Evolutionary conservation across 2,888 invertebrate genomes (phyloP).

Genomic region (Glaucopsyche alexis): DNA sequence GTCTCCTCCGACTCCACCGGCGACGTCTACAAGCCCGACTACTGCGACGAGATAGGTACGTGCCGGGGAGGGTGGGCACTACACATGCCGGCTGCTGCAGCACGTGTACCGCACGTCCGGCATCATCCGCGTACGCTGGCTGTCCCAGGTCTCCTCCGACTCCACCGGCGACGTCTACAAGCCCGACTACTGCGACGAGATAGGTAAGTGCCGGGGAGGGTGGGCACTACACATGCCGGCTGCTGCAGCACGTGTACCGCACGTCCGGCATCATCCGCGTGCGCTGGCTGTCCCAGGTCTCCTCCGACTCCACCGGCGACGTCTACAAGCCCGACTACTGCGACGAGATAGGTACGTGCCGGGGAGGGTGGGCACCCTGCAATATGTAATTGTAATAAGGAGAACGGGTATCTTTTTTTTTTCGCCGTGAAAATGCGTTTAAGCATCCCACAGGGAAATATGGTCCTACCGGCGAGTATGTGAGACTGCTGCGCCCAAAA

Average conservation of each 20-base stretch:
- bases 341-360: slow-evolving; percentile 86
- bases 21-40: slow-evolving; percentile 92
- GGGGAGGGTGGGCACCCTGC: not conserved
- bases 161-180: slow-evolving; percentile 87
- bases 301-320: slow-evolving; percentile 82
- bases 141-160: slow-evolving; percentile 86
- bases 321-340: slow-evolving; percentile 94
- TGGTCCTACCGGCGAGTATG: too few relatives aligned
- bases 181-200: slow-evolving; percentile 93
- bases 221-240: slow-evolving; percentile 92
- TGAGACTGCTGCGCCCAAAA: too few relatives aligned
- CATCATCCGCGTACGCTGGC: slow-evolving; percentile 94
- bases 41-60: slow-evolving; percentile 92
- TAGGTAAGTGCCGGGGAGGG: too few relatives aligned
- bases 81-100: slow-evolving; percentile 93
- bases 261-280: slow-evolving; percentile 92
- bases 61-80: slow-evolving; percentile 92
- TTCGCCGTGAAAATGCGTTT: too few relatives aligned
- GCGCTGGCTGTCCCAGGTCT: slow-evolving; percentile 92
- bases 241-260: slow-evolving; percentile 94
- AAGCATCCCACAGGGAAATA: too few relatives aligned
- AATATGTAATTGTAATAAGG: too few relatives aligned
- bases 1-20: slow-evolving; percentile 83
- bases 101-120: slow-evolving; percentile 93
- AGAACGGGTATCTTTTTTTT: too few relatives aligned